These are phyloP conservation scores for Palloptera scutellata DNA, from an alignment of 2,888 invertebrate genomes.

Conservation along the genomic window DNA sequence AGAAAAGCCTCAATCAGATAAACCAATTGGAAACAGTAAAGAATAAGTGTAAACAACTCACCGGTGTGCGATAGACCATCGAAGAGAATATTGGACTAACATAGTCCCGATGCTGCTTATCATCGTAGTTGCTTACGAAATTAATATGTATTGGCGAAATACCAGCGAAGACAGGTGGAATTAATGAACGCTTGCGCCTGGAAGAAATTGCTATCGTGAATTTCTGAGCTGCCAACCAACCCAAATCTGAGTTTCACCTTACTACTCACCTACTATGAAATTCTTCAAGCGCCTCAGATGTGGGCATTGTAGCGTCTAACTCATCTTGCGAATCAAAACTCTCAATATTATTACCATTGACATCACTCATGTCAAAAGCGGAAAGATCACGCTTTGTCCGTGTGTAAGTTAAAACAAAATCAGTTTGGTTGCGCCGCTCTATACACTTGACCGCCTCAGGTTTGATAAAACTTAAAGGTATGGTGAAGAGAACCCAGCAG, in stretches of 20 bases:
- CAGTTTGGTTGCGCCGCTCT: conserved; percentile 70
- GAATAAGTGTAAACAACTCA: conserved; percentile 39
- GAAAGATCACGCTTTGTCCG: conserved; percentile 64
- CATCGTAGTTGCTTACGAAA: conserved; percentile 80
- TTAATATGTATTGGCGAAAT: conserved; percentile 76
- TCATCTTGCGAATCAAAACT: conserved; percentile 33
- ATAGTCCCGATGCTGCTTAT: conserved; percentile 75
- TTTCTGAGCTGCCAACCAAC: too few species aligned
- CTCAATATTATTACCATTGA: conserved; percentile 37
- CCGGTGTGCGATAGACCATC: conserved; percentile 83
- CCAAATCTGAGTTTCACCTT: not conserved
- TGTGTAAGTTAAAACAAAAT: conserved; percentile 68
- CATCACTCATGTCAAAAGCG: conserved; percentile 43
- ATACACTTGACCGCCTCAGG: conserved; percentile 93
- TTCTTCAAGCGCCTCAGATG: conserved; percentile 37
- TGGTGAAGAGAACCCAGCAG: conserved; percentile 96
- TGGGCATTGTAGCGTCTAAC: conserved; percentile 30
- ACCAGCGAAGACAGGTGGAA: conserved; percentile 60
- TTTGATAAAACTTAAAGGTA: conserved; percentile 94
- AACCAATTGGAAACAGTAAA: not conserved
- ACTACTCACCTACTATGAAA: conserved; percentile 44
- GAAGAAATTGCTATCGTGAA: not conserved
- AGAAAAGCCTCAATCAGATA: not conserved
- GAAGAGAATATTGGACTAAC: conserved; percentile 92
- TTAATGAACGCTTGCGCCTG: conserved; percentile 52